Base-by-base conservation (phyloP, 2,113 vertebrate genomes). In the Strix aluco region DNA sequence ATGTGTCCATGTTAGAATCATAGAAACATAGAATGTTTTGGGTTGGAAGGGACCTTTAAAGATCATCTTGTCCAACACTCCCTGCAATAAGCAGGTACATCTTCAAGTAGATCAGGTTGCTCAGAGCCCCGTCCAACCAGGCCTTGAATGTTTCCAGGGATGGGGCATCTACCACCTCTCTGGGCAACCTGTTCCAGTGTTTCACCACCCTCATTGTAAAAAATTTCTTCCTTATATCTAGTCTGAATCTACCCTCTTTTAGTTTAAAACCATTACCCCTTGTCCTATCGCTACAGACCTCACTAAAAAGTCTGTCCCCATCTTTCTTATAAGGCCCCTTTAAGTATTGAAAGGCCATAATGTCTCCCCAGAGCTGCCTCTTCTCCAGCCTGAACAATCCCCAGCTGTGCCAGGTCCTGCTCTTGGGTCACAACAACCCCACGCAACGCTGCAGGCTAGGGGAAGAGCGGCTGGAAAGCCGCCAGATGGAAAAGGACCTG, bases 341-440 rank as follows among this genome's bases (percentile, higher is more conserved):
- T 12, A 30, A 6, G 30, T 15, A n/a, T 4, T 6, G 9, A 2
- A 14, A 69, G 47, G 20, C 20, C 3, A 3, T 46, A 6, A 1
- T 11, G 15, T 66, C 23, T 66, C 22, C 18, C 46, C 0, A 0
- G 13, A 46, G 51, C 59, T 58, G 72, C 49, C 21, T 55, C 55
- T 69, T 90, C 36, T 51, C 36, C 44, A 46, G 52, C 23, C 25
- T 73, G 25, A 72, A 21, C 36, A 32, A 32, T 13, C 12, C 10
- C 10, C 30, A 49, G 1, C 38, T 40, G 36, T 40, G 36, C 11
- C 2, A 2, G 23, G 36, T 62, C 36, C 23, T 62, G 59, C n/a
- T 27, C 15, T 23, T 23, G 49, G 21, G 49, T 49, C 22, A 62
- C n/a, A 26, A 10, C 44, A 36, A 7, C 34, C 27, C 44, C 44